Evolutionary conservation across 2,797 vertebrate species (phyloP).

Genomic region (Esox lucius): DNA sequence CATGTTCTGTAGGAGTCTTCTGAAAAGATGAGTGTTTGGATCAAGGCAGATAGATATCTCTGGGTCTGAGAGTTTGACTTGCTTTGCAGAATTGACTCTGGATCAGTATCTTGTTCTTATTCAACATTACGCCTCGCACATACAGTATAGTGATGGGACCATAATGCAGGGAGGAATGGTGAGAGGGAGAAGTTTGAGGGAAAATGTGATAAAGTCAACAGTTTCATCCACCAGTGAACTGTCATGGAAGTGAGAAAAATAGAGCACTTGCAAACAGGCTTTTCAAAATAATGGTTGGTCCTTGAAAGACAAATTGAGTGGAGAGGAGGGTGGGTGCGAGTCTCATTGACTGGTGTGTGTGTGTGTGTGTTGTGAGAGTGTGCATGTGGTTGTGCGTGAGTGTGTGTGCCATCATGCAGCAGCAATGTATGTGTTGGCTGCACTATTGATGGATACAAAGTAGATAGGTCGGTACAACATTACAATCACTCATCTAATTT

Average conservation of each 20-base stretch:
- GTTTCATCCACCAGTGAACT: slow-evolving; percentile 36
- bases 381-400: not conserved
- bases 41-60: not conserved
- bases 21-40: not conserved
- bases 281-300: slow-evolving; percentile 25
- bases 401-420: not conserved
- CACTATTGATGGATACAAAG: not conserved
- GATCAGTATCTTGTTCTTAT: not conserved
- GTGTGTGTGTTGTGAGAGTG: not conserved
- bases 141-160: no score
- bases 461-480: not conserved
- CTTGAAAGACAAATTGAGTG: slow-evolving; percentile 13
- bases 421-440: not conserved
- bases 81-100: not conserved
- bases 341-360: not conserved
- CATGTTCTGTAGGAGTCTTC: not conserved
- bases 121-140: not conserved
- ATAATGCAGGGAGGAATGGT: not conserved
- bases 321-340: not conserved
- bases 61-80: not conserved
- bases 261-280: not conserved
- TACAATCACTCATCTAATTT: not conserved
- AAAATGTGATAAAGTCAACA: not conserved
- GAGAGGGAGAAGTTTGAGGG: slow-evolving; percentile 1
- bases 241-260: slow-evolving; percentile 26